A percentile compares a stretch with the other conserved stretches of the same genome.
Conservation (phyloP, 2,113 vertebrate species). For the Ellobius talpinus region DNA sequence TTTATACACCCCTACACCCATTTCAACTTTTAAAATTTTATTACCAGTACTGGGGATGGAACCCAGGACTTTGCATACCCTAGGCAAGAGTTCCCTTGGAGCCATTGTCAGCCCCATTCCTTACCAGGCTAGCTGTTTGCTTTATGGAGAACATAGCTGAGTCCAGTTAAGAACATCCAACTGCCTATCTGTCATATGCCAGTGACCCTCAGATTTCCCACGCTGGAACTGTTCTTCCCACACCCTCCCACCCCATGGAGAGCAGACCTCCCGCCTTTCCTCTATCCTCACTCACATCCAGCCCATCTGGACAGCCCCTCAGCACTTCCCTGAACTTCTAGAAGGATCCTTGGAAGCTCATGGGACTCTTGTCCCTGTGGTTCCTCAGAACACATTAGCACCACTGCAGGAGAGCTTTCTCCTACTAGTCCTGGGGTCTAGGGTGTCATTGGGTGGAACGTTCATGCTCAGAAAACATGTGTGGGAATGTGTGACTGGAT, state of each 20-base stretch:
- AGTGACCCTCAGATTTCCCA: neutral
- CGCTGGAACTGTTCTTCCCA: neutral
- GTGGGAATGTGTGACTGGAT: neutral
- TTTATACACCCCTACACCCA: neutral
- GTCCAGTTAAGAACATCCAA: neutral
- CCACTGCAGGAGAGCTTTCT: neutral
- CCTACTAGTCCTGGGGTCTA: fast-evolving
- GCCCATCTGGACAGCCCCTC: neutral
- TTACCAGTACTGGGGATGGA: neutral
- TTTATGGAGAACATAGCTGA: neutral
- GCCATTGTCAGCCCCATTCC: neutral
- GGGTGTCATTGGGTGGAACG: neutral
- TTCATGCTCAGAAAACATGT: neutral
- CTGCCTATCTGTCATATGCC: neutral
- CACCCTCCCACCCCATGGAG: fast-evolving
- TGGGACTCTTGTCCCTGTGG: neutral
- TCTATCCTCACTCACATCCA: too few relatives aligned
- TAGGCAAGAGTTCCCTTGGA: neutral
- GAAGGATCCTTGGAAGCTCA: neutral
- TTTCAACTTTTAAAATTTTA: neutral
- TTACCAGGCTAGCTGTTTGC: neutral
- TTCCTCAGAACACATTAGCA: fast-evolving
- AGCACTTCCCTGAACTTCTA: neutral
- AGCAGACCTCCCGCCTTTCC: neutral
- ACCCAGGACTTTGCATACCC: neutral